Conservation (phyloP, 2,113 vertebrate species). For the Cyanocitta stelleri region DNA sequence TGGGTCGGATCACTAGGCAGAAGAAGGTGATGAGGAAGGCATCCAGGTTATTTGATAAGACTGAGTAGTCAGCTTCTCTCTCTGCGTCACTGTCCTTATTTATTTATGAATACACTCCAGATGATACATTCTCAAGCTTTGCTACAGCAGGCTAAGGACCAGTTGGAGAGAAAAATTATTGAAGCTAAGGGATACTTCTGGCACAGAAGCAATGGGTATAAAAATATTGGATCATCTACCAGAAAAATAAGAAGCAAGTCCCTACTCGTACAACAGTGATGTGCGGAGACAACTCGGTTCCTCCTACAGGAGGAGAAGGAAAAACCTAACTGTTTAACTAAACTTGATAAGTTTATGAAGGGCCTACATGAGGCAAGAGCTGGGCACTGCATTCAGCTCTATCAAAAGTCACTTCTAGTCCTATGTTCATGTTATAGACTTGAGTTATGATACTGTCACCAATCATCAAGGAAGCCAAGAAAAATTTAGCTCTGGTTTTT, state of each 20-base stretch:
- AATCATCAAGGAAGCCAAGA: neutral
- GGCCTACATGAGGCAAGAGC: neutral
- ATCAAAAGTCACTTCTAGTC: neutral
- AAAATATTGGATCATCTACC: neutral
- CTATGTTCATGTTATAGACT: neutral
- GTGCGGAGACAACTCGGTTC: rapidly evolving
- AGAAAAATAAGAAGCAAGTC: neutral
- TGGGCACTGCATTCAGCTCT: rapidly evolving
- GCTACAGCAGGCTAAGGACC: neutral
- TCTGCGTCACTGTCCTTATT: neutral
- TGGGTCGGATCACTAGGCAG: neutral
- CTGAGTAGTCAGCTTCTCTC: neutral
- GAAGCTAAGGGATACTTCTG: neutral
- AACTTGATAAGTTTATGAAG: neutral
- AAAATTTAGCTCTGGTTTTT: neutral
- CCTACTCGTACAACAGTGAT: neutral
- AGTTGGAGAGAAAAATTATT: neutral
- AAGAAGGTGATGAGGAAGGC: neutral
- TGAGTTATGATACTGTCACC: neutral
- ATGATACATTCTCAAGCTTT: neutral
- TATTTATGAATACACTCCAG: neutral
- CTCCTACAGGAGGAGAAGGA: neutral
- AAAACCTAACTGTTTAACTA: neutral
- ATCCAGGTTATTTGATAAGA: neutral
- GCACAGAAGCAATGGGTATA: neutral